Evolutionary conservation across 35 echinoderm and acorn worm species (phyloP).

Genomic region (Lytechinus pictus): DNA sequence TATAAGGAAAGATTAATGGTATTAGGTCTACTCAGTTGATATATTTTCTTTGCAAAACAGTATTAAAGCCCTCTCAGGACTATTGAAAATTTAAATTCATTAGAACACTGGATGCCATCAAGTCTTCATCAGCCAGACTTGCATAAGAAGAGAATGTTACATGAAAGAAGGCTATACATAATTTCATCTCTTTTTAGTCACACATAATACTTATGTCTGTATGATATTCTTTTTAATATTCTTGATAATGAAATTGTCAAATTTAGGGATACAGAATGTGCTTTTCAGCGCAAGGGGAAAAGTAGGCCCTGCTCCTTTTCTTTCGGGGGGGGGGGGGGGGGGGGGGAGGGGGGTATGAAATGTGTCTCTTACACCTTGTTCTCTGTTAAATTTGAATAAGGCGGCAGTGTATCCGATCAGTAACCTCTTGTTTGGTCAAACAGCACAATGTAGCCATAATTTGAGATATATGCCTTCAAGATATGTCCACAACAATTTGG

Average conservation of each 20-base stretch:
- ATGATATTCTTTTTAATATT: too few species aligned
- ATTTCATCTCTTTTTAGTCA: too few species aligned
- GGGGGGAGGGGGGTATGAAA: not conserved
- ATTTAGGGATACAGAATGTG: too few species aligned
- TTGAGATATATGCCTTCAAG: slow-evolving; percentile 1
- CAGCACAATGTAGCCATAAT: not conserved
- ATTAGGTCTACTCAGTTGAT: too few species aligned
- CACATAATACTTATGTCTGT: too few species aligned
- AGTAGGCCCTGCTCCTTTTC: not conserved
- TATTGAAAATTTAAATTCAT: too few species aligned
- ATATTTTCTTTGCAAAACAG: too few species aligned
- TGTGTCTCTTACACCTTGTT: not conserved
- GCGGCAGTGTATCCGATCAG: not conserved
- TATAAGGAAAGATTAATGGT: not conserved
- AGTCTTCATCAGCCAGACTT: too few species aligned
- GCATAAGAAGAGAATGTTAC: too few species aligned
- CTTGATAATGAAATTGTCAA: not conserved
- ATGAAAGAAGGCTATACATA: too few species aligned
- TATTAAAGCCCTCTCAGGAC: too few species aligned
- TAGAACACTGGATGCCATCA: too few species aligned
- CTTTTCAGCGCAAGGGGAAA: not conserved
- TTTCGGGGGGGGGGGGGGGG: not conserved
- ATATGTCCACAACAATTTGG: not conserved
- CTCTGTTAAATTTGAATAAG: not conserved
- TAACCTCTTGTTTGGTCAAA: not conserved